A percentile compares a stretch with the other conserved stretches of the same genome.
These are phyloP conservation scores for Leptonema lineaticorne DNA, from an alignment of 1,140 invertebrate genomes.

Conservation along the genomic window DNA sequence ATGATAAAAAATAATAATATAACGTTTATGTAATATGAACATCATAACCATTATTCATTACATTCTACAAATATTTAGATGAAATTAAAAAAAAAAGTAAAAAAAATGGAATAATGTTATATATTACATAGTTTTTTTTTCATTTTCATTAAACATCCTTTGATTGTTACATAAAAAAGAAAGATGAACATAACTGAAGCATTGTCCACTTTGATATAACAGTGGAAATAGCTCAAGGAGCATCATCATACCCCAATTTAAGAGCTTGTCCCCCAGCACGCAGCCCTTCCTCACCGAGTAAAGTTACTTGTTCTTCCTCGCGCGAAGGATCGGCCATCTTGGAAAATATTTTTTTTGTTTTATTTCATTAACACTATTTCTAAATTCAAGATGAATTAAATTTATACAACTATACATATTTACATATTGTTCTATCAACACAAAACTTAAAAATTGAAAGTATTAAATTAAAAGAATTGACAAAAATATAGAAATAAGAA, in stretches of 20 bases:
- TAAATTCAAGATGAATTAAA: constrained; percentile 1
- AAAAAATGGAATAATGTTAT: no score
- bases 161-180: neutral
- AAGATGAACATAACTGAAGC: constrained; percentile 27
- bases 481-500: constrained; percentile 18
- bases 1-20: neutral
- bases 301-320: constrained; percentile 90
- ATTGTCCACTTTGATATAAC: constrained; percentile 25
- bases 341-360: constrained; percentile 54
- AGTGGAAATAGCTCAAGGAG: constrained; percentile 8
- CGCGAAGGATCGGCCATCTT: constrained; percentile 90
- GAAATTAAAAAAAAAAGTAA: neutral
- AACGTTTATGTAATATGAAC: no score
- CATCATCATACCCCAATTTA: constrained; percentile 77
- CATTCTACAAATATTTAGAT: neutral
- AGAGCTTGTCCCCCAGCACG: constrained; percentile 90
- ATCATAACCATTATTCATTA: no score
- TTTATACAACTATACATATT: neutral
- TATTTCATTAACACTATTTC: constrained; percentile 35
- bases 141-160: neutral
- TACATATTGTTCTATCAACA: constrained; percentile 1
- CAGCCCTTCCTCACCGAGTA: constrained; percentile 91
- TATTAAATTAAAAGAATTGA: constrained; percentile 15
- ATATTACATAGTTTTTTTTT: neutral
- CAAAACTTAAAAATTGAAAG: constrained; percentile 10